Evolutionary conservation across 2,797 vertebrate genomes (phyloP).

Genomic region (Eremophila alpestris): DNA sequence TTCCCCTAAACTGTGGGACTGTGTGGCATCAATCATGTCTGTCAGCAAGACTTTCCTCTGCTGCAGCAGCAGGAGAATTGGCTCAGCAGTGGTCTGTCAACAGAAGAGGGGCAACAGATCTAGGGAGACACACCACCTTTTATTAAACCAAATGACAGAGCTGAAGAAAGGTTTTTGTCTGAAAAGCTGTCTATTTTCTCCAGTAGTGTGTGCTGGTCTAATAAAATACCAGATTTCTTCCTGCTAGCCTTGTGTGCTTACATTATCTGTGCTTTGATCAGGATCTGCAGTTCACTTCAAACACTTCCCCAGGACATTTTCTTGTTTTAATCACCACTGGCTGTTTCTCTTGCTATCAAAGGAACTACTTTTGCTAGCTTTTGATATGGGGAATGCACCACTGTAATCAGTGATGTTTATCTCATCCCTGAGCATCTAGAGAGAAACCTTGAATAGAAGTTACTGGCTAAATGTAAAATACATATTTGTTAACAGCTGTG

Average conservation of each 20-base stretch:
- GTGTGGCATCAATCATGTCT: not conserved
- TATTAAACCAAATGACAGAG: not conserved
- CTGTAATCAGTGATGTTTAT: slow-evolving; percentile 16
- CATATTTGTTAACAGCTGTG: not conserved
- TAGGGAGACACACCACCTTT: not conserved
- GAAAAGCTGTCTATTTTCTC: not conserved
- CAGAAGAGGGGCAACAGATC: not conserved
- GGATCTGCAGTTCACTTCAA: not conserved
- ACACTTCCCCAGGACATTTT: not conserved
- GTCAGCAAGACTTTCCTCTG: not conserved
- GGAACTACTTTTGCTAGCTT: not conserved
- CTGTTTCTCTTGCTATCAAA: slow-evolving; percentile 27
- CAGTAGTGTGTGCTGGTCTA: not conserved
- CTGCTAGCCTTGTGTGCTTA: not conserved
- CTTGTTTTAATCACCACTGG: slow-evolving; percentile 6
- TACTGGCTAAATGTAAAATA: slow-evolving; percentile 11
- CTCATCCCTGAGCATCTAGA: not conserved
- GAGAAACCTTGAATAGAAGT: not conserved
- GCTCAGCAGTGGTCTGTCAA: not conserved
- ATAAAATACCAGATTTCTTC: not conserved
- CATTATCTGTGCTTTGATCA: slow-evolving; percentile 13
- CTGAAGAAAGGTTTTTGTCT: not conserved
- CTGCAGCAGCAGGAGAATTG: not conserved
- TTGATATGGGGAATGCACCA: not conserved
- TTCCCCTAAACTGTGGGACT: not conserved